Base-by-base conservation (phyloP, 1,140 invertebrate genomes). In the Drosophila rufa region DNA sequence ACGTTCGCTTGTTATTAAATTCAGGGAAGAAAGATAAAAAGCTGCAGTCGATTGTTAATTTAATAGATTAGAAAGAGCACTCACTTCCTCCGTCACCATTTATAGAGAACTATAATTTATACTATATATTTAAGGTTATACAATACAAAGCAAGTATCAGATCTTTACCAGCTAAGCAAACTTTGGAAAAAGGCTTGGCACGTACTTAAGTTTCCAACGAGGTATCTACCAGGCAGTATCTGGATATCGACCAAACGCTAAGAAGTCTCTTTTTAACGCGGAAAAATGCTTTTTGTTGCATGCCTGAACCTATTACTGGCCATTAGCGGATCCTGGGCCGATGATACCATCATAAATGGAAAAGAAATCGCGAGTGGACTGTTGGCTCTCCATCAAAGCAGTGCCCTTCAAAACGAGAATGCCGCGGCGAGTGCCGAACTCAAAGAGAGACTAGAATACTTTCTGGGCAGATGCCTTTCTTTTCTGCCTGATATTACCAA, bases 401-500 rank as follows among this genome's bases (percentile, higher is more conserved):
- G 6, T 36, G 6, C 8, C 3, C 5, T 19, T 36, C 50, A 53
- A 19, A 7, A 19, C 1, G 0, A 0, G 12, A 53, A 53, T 19
- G 11, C 50, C 6, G 7, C 0, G 0, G 11, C 36, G 3, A 36
- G 27, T 19, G 0, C 3, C 11, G 0, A 0, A 33, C 0, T 30
- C 50, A 33, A 33, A 11, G 2, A 0, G 8, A 1, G 6, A 12
- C 27, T 51, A 4, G n/a, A 33, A 3, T 3, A 14, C 7, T 33
- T 51, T 4, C 0, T 51, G n/a, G 1, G 2, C 2, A 12, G 12
- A 11, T 14, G n/a, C 12, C n/a, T 33, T 2, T 3, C 2, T 6
- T 14, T 7, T 51, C 11, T 51, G n/a, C 0, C 11, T 6, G 27
- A 51, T 12, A 19, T 19, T 33, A 33, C 27, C n/a, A 51, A 51